A percentile compares a stretch with the other conserved stretches of the same genome.
phyloP scores from a whole-genome alignment of 2,888 invertebrate genomes.

The Dermolepida albohirtum region DNA sequence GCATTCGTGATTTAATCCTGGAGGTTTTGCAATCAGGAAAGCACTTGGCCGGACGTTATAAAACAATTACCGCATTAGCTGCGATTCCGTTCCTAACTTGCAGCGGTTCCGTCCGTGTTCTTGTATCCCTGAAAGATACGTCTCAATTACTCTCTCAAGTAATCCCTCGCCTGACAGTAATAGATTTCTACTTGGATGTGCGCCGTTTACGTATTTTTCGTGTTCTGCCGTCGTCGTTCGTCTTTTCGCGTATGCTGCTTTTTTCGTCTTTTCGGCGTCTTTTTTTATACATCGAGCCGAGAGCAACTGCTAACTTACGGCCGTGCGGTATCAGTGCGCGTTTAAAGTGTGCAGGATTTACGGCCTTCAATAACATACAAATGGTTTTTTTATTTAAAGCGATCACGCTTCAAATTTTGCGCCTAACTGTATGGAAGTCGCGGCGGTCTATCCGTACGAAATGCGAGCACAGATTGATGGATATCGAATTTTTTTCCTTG shows the following conservation, averaged over 20 bases:
- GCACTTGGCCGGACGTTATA: slow-evolving; percentile 15
- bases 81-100: slow-evolving; percentile 1
- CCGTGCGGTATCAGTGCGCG: background rate
- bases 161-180: slow-evolving; percentile 11
- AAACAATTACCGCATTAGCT: slow-evolving; percentile 17
- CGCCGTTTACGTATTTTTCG: slow-evolving; percentile 20
- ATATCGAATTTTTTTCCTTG: too few relatives aligned
- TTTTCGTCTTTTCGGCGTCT: background rate
- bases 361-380: background rate
- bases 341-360: background rate
- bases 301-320: too few relatives aligned
- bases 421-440: background rate
- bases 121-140: slow-evolving; percentile 5
- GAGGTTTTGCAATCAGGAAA: background rate
- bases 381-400: slow-evolving; percentile 8
- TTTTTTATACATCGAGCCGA: background rate
- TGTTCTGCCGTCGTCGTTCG: background rate
- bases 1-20: background rate
- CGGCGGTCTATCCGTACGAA: too few relatives aligned
- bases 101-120: background rate
- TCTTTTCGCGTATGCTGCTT: too few relatives aligned
- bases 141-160: slow-evolving; percentile 25
- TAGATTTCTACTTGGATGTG: slow-evolving; percentile 19
- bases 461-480: too few relatives aligned
- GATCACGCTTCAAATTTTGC: background rate